Evolutionary conservation across 2,888 invertebrate genomes (phyloP), one percentile per base, ranked within the genome.

Genomic region (Hydrotaea cyrtoneurina): DNA sequence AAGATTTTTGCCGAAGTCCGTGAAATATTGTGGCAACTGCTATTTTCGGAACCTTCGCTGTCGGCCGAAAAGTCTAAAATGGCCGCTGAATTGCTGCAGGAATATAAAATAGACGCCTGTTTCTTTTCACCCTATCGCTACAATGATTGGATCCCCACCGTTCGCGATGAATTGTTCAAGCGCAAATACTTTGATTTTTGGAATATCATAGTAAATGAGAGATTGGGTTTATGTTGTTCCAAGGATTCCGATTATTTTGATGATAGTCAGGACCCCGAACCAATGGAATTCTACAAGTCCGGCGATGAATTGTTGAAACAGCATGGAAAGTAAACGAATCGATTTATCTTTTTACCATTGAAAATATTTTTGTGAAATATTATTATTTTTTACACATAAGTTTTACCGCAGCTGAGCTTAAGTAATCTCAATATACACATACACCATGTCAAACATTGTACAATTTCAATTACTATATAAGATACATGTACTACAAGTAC

Each of bases 21-120:
- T 4, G n/a, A 86, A 0, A 76, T 82, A 10, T 15, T 88, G n/a
- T 89, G 88, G 88, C 39, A 82, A 23, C 46, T 88, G 0, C 73
- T 89, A 39, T 89, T 89, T 78, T 82, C 73, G 2, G 78, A 85
- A 69, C 11, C 71, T 8, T 1, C 62, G 0, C 2, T 71, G 8
- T 72, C 71, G 2, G 66, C 69, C 2, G 73, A 71, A n/a, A 50
- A 55, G 8, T 46, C 36, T 15, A 26, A 59, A 10, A 75, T 78
- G 7, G 83, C 77, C 7, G 84, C 82, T 1, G 53, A 46, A 0
- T 66, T 81, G 7, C 39, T 86, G 62, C 62, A 64, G 17, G 80
- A 71, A 8, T 55, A 83, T n/a, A 86, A 85, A 66, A 95, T 95
- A 0, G 87, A 89, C 80, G 88, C 89, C 0, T 86, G 87, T 23